A percentile compares a stretch with the other conserved stretches of the same genome.
Conservation (phyloP, 2,113 vertebrate species). For the Antidorcas marsupialis region DNA sequence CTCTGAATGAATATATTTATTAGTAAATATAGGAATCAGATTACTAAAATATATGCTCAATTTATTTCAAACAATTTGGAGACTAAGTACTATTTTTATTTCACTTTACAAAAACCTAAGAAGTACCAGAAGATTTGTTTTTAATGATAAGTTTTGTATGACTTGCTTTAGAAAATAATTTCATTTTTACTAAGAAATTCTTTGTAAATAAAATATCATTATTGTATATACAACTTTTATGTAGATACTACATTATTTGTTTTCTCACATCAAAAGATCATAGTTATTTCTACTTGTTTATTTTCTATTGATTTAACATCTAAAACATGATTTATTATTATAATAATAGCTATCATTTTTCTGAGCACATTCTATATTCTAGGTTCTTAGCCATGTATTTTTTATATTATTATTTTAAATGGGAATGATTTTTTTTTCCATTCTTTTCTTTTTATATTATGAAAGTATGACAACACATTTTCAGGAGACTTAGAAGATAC, state of each 20-base stretch:
- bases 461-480: neutral
- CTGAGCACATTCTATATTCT: neutral
- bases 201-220: neutral
- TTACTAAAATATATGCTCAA: neutral
- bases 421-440: neutral
- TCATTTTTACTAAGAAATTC: neutral
- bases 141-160: neutral
- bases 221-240: neutral
- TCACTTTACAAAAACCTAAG: neutral
- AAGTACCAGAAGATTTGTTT: neutral
- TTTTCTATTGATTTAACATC: neutral
- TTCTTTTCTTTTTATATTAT: neutral
- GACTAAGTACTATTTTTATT: neutral
- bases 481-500: neutral
- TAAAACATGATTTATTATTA: neutral
- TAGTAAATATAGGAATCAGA: neutral
- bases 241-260: neutral
- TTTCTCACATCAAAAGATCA: neutral
- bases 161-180: constrained; percentile 18
- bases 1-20: neutral
- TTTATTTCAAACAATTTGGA: constrained; percentile 35
- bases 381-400: neutral
- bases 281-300: neutral
- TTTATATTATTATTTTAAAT: neutral
- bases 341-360: neutral